These are phyloP conservation scores for Rhopalosiphum maidis DNA, from an alignment of 1,140 invertebrate genomes.

Conservation along the genomic window DNA sequence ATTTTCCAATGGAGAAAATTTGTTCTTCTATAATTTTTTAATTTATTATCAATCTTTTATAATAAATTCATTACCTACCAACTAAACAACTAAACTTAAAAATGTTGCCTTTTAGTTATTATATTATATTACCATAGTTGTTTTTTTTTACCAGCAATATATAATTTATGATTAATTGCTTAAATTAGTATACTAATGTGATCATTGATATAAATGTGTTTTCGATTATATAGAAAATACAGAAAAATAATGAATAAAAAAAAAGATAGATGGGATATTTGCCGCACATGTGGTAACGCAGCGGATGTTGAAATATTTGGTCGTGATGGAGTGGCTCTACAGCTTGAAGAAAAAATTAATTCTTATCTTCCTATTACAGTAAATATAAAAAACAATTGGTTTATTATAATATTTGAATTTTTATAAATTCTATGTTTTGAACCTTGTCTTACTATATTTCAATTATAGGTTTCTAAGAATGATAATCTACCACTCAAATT, in stretches of 20 bases:
- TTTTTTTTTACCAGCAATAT: no score
- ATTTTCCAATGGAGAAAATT: not conserved
- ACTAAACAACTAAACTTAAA: not conserved
- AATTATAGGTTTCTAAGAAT: conserved; percentile 35
- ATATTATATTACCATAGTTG: not conserved
- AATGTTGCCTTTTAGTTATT: not conserved
- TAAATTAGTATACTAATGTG: not conserved
- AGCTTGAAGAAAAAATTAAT: conserved; percentile 55
- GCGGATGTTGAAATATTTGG: conserved; percentile 53
- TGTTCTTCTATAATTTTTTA: not conserved
- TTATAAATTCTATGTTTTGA: not conserved
- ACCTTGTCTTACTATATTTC: not conserved
- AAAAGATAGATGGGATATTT: conserved; percentile 47
- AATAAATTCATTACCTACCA: not conserved
- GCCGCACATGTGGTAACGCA: conserved; percentile 40
- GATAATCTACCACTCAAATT: conserved; percentile 45
- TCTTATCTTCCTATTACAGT: conserved; percentile 51
- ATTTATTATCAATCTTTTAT: not conserved
- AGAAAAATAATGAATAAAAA: conserved; percentile 41
- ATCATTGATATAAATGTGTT: conserved; percentile 7
- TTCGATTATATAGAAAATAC: not conserved
- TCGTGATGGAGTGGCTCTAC: conserved; percentile 40
- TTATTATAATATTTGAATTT: not conserved
- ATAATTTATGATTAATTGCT: not conserved
- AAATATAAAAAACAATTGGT: not conserved